Evolutionary conservation across 2,888 invertebrate species (phyloP), one percentile per base, ranked within the genome.

Genomic region (Coelinius sp.): DNA sequence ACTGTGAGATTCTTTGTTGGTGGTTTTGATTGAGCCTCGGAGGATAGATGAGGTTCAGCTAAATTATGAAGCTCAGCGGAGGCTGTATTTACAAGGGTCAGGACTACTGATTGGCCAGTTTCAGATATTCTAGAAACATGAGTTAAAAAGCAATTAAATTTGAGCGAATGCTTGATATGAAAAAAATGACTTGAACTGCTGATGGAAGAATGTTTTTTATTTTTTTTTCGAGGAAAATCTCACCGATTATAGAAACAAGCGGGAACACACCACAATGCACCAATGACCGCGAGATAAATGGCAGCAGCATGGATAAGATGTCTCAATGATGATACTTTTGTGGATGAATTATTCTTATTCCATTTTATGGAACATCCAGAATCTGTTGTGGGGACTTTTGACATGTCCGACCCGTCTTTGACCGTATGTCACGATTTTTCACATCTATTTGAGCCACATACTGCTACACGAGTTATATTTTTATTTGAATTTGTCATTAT

Each of bases 51-150:
- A 14, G 85, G 84, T 59, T 91, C 91, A 75, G 91, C 90, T 73
- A 91, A 87, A 81, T 89, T 90, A 79, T 90, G 90, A 70, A 92
- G 86, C 80, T 92, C 91, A 78, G 91, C 89, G 75, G 91, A 90
- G 74, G 91, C 91, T 75, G 90, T 91, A 81, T 92, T 92, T 76
- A 90, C 90, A 77, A 92, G 85, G 65, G 92, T 91, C 81, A 92
- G 88, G 76, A 92, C 90, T 68, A 92, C 90, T 38, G 87, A 85
- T 80, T 92, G 91, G 6, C 83, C 92, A 56, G 91, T 90, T 88
- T 92, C 92, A 85, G 91, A 90, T 88, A 92, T 90, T 86, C 92
- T 92, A 89, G 3, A 63, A 78, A 66, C 25, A 68, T 1, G 66
- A 73, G 68, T n/a, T 20, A 44, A 52, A 27, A 1, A 2, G 20